phyloP scores from a whole-genome alignment of 2,113 vertebrate species.

The Labeo catla region DNA sequence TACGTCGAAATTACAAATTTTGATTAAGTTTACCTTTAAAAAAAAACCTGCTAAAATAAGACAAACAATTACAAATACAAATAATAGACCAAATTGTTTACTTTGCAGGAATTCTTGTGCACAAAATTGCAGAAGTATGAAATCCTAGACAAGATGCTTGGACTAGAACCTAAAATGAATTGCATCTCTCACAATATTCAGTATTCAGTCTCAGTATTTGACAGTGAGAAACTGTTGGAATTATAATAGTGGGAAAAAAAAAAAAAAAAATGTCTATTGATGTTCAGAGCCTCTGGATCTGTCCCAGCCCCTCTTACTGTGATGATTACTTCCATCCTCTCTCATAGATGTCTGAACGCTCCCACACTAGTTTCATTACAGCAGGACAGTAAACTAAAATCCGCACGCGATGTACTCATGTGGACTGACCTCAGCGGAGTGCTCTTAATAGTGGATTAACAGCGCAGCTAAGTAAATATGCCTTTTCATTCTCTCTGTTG shows the following conservation, averaged over 20 bases:
- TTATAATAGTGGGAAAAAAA: neutral
- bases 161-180: neutral
- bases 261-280: slow-evolving; percentile 65
- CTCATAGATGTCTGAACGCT: slow-evolving; percentile 38
- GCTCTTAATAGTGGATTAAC: slow-evolving; percentile 50
- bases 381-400: slow-evolving; percentile 44
- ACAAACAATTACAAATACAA: neutral
- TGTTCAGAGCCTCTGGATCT: slow-evolving; percentile 65
- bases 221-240: neutral
- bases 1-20: neutral
- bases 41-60: neutral
- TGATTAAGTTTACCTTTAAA: neutral
- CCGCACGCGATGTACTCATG: neutral
- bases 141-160: neutral
- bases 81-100: neutral
- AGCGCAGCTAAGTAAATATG: slow-evolving; percentile 40
- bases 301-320: slow-evolving; percentile 69
- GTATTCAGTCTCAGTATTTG: neutral
- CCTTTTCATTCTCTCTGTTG: slow-evolving; percentile 38
- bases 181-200: neutral
- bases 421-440: slow-evolving; percentile 18
- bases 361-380: slow-evolving; percentile 52
- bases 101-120: neutral
- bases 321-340: slow-evolving; percentile 73
- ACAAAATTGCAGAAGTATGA: neutral